Evolutionary conservation across 92 coral and sea anemone genomes (phyloP), one percentile per base, ranked within the genome.

Genomic region (Porites divaricata): DNA sequence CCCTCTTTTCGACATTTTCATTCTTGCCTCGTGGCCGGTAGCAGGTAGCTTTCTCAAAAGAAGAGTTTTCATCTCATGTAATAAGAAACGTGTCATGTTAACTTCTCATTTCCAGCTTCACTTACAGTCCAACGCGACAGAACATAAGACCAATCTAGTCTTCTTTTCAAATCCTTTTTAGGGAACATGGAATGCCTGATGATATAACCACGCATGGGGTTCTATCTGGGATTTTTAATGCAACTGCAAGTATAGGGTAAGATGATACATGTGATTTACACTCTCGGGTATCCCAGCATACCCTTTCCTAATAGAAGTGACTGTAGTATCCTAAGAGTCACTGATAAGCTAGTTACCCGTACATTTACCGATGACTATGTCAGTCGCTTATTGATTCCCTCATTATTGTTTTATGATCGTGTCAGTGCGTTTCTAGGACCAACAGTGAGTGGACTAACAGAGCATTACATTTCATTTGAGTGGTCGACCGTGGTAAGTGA

Each of bases 151-250:
- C 45, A 35, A 35, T 6, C 45, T 35, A 6, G 45, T 35, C 14
- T 66, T 20, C 25, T 66, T 48, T 5, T 72, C 4, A 19, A 2
- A 35, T 15, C 23, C 57, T 67, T 9, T 9, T 1, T 77, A 96
- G 99, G 70, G 85, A 79, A 10, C 87, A 91, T 65, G 99, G 99
- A 19, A 87, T 95, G 74, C 94, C 99, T 1, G 93, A 93, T 70
- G 98, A 96, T 62, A 92, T 96, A 9, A 83, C 98, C 8, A 95
- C 98, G 24, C 98, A 96, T 69, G 98, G 98, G 7, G 83, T 95
- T 14, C 58, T 96, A 63, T 93, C 99, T 7, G 99, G 99, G 17
- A 91, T 96, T 45, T 96, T 94, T 76, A 92, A 92, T 77, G 75
- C 98, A 12, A 85, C 89, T 58, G 93, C 92, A 16, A 95, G 98